Evolutionary conservation across 2,113 vertebrate species (phyloP), one percentile per base, ranked within the genome.

Genomic region (Dipodomys spectabilis): DNA sequence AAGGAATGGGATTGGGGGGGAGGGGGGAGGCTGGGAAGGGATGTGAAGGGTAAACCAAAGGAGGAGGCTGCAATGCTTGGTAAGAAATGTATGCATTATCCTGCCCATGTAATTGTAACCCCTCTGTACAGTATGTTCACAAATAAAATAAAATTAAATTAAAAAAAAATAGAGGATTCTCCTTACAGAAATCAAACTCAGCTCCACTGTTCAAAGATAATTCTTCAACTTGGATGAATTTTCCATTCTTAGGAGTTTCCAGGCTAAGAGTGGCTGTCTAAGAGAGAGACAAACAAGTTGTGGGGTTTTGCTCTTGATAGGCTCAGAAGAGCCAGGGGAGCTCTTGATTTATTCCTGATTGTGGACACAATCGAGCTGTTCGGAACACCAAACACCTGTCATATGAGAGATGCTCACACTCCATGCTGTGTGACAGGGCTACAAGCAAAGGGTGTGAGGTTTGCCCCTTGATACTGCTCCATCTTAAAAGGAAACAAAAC

Each of bases 341-440:
- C 67, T 45, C 15, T 71, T 71, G 74, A 35, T n/a, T 82, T 12
- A 16, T 16, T 92, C 62, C 57, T 86, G 53, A 92, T 45, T 57
- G 65, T 82, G 44, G 89, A 83, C 72, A 30, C 28, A 72, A 75
- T 19, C 53, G 82, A 94, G 10, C 45, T 86, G n/a, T n/a, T 64
- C 82, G 73, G 49, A 80, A 95, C 45, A 74, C 79, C 65, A 91
- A 92, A 92, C 72, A 53, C 57, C 93, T 45, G 89, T 85, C 49
- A 45, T 85, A 49, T 30, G 64, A 30, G 71, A 28, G 3, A 25
- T 81, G 82, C 82, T 96, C 74, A 87, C 93, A 94, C 67, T 20
- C 13, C 49, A 53, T 79, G 79, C 85, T 72, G 82, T 30, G 25
- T 23, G 27, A 20, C 4, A 68, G 39, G 13, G 67, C 22, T 32